Base-by-base conservation (phyloP, 2,797 vertebrate genomes). In the Paguma larvata region DNA sequence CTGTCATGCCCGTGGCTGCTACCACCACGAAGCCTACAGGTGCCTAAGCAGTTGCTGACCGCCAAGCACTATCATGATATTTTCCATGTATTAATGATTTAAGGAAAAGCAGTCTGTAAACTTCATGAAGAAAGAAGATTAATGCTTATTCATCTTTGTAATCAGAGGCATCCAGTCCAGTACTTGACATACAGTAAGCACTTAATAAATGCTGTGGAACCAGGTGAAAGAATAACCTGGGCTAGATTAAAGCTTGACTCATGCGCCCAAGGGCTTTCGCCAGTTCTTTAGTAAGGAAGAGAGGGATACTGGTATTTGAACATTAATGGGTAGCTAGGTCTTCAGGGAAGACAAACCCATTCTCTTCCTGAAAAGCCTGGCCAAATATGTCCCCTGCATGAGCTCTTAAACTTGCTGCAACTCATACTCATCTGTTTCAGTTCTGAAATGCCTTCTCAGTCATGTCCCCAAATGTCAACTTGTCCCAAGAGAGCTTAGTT, bases 61-160 rank as follows among this genome's bases (percentile, higher is more conserved):
- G 48, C 25, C n/a, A 88, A 32, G 38, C 12, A 34, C 2, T 13
- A 13, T 78, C 14, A 59, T 44, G 63, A 84, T 79, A 84, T 93
- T 91, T 85, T 88, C 77, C 18, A 59, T 48, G 30, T 44, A 67
- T 75, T 73, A 38, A 88, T 93, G 77, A 88, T 77, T 94, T 90
- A 96, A 86, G 59, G 16, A 75, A 56, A 72, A 77, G 70, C 23
- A 87, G 12, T 38, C 27, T 65, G 34, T 73, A 32, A 79, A n/a
- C 16, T 63, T 87, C 27, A 73, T n/a, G 25, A 34, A 30, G 32
- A 85, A 10, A 70, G 30, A 62, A 62, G 6, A 85, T 30, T 88
- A 94, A 96, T 51, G 16, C 44, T 77, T 68, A 84, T 27, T 84
- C 13, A 90, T 16, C 19, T 78, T 70, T 82, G 5, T 53, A 48